phyloP scores from a whole-genome alignment of 2,888 invertebrate species.

The Beris chalybata region DNA sequence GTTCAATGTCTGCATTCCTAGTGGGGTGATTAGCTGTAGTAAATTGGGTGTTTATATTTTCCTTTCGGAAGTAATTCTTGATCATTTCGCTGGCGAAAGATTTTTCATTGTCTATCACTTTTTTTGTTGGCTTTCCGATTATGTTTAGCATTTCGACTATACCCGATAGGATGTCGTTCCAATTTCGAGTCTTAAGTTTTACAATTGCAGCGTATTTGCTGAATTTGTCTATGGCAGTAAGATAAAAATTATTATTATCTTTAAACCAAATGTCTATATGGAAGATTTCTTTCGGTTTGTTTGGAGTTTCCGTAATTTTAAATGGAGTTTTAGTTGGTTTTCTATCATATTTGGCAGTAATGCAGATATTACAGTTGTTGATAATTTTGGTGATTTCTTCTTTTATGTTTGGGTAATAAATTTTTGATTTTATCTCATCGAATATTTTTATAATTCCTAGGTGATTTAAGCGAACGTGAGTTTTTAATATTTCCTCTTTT shows the following conservation, averaged over 20 bases:
- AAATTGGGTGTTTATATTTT: slow-evolving; percentile 12
- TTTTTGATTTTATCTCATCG: background rate
- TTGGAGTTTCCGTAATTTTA: slow-evolving; percentile 4
- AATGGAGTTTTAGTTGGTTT: slow-evolving; percentile 9
- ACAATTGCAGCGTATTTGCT: slow-evolving; percentile 1
- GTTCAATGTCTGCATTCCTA: slow-evolving; percentile 7
- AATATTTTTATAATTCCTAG: too few relatives aligned
- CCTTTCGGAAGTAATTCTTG: slow-evolving; percentile 1
- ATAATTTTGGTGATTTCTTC: slow-evolving; percentile 9
- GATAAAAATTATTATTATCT: background rate
- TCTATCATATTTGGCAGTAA: slow-evolving; percentile 13
- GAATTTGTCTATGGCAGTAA: slow-evolving; percentile 18
- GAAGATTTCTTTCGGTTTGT: background rate
- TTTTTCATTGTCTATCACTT: slow-evolving; percentile 12
- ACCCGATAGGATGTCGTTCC: background rate
- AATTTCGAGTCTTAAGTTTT: background rate
- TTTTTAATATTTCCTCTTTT: background rate
- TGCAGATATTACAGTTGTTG: slow-evolving; percentile 13
- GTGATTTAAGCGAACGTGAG: background rate
- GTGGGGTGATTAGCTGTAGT: slow-evolving; percentile 12
- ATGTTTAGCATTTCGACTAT: slow-evolving; percentile 1
- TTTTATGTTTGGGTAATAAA: background rate
- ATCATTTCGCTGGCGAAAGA: slow-evolving; percentile 9
- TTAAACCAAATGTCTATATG: slow-evolving; percentile 14
- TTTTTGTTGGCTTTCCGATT: slow-evolving; percentile 12